Evolutionary conservation across 2,113 vertebrate species (phyloP), one percentile per base, ranked within the genome.

Genomic region (Malurus cyaneus): DNA sequence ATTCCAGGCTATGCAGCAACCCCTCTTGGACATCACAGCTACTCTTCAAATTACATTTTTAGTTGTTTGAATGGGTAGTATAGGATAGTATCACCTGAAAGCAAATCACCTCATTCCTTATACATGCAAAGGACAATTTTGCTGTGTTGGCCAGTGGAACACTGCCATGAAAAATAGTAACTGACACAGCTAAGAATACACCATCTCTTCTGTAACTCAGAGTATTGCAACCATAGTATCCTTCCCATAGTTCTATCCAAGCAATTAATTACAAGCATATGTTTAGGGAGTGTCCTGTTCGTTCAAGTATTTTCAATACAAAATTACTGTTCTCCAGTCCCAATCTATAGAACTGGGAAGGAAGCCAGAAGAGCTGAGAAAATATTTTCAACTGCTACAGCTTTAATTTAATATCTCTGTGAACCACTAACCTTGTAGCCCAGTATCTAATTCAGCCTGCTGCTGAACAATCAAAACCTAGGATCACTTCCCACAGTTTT

Each of bases 401-500:
- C 86, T 96, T 92, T 89, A 93, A 95, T 96, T 96, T 89, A 92
- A 9, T 89, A 92, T 77, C 32, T 54, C 89, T 88, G 65, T 44
- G 72, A 91, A 91, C 73, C 54, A 95, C n/a, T 6, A 83, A 79
- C 53, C 52, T 96, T 96, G 66, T 52, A 96, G 54, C 54, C 52
- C 69, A 92, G 31, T 44, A 49, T 93, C 86, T 94, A 94, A 96
- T 88, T 96, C 92, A 95, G 91, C 80, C 57, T 15, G 5, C 74
- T 78, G 74, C 67, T 86, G 80, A 86, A 70, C 86, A 97, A 94
- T 88, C 89, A 94, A 89, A 92, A 67, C 90, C 92, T 77, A 94
- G 59, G 78, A 95, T 89, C 70, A 64, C 90, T 93, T 97, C 93
- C 96, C 88, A 89, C 80, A 92, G 67, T 84, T 95, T 96, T 91